Conservation (phyloP, 2,888 invertebrate species). For the Microchrysa polita region DNA sequence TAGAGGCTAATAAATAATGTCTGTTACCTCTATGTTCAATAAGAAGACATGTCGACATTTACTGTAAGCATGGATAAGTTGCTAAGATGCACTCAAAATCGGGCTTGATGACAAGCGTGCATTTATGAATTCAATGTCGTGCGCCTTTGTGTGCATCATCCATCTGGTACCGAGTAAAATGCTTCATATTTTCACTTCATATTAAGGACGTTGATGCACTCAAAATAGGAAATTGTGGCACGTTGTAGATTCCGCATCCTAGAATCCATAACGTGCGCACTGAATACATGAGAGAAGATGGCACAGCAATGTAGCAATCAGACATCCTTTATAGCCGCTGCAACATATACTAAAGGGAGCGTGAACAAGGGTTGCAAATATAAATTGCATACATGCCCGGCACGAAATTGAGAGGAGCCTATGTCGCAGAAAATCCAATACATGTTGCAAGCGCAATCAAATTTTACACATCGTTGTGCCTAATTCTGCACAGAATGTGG, state of each 20-base stretch:
- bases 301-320: not conserved
- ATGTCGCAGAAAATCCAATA: conserved; percentile 24
- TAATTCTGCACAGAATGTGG: conserved; percentile 16
- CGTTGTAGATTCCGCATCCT: conserved; percentile 3
- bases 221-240: conserved; percentile 3
- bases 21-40: no score
- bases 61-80: no score
- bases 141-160: not conserved
- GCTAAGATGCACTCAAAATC: no score
- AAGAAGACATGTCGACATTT: no score
- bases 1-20: no score
- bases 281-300: not conserved
- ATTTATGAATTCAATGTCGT: not conserved
- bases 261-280: not conserved
- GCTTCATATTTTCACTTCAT: conserved; percentile 3
- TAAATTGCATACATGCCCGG: conserved; percentile 14
- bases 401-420: conserved; percentile 21
- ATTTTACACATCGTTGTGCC: conserved; percentile 43
- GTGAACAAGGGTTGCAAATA: conserved; percentile 31
- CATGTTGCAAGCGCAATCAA: conserved; percentile 34
- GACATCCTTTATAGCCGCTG: not conserved
- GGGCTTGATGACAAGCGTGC: not conserved
- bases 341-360: conserved; percentile 22
- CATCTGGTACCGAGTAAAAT: not conserved
- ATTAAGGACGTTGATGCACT: conserved; percentile 1